A percentile compares a stretch with the other conserved stretches of the same genome.
Evolutionary conservation across 2,888 invertebrate species (phyloP).

Genomic region (Drosophila colorata): DNA sequence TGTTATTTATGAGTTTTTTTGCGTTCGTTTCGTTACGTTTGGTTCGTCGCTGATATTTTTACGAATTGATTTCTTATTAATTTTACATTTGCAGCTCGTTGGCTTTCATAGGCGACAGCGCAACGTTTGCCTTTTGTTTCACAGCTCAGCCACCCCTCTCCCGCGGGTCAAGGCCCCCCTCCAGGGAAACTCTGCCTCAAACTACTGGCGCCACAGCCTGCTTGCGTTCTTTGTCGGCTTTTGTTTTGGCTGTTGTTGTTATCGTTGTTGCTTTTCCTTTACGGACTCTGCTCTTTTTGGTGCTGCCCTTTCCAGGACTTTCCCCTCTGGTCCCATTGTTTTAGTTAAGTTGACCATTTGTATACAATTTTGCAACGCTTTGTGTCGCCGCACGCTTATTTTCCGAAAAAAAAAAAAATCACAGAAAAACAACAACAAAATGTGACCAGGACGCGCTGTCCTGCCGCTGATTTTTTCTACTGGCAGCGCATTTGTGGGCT

Average conservation of each 20-base stretch:
- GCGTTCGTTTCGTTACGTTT: constrained; percentile 45
- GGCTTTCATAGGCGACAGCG: constrained; percentile 50
- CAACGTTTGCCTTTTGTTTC: constrained; percentile 34
- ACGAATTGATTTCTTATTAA: constrained; percentile 78
- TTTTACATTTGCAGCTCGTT: constrained; percentile 79
- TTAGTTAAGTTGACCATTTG: constrained; percentile 81
- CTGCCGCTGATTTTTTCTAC: constrained; percentile 30
- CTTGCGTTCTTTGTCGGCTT: constrained; percentile 30
- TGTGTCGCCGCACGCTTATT: constrained; percentile 70
- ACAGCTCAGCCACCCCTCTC: neutral
- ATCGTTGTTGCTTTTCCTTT: constrained; percentile 52
- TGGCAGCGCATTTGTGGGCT: constrained; percentile 72
- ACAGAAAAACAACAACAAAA: constrained; percentile 10
- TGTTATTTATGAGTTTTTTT: constrained; percentile 61
- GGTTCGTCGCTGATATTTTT: constrained; percentile 38
- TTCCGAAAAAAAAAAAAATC: constrained; percentile 32
- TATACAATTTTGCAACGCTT: constrained; percentile 72
- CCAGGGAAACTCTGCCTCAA: constrained; percentile 2
- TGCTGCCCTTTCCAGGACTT: constrained; percentile 30
- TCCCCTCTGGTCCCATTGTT: constrained; percentile 64
- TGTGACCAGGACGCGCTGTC: constrained; percentile 46
- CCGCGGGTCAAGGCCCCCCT: constrained; percentile 14
- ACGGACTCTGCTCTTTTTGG: constrained; percentile 62
- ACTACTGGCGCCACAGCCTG: constrained; percentile 50
- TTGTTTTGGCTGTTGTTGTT: constrained; percentile 32